Conservation (phyloP, 1,140 invertebrate species). For the Achatina immaculata region DNA sequence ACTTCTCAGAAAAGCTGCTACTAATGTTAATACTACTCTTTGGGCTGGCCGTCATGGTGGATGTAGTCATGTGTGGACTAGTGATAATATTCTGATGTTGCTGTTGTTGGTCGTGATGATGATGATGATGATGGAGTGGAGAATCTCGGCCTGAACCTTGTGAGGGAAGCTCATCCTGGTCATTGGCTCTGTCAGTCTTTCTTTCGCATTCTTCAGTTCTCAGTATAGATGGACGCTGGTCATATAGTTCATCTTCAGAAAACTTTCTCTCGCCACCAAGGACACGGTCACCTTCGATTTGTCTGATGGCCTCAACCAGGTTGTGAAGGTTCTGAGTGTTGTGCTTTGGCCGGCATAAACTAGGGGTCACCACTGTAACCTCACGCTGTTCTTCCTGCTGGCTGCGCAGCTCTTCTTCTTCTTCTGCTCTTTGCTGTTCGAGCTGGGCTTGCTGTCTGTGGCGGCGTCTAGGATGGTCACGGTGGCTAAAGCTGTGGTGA, state of each 20-base stretch:
- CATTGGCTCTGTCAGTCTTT: constrained; percentile 54
- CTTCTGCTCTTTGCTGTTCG: constrained; percentile 9
- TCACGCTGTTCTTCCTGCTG: background rate
- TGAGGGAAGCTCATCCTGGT: constrained; percentile 56
- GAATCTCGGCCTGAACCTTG: constrained; percentile 58
- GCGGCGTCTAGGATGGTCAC: constrained; percentile 33
- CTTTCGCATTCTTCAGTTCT: constrained; percentile 59
- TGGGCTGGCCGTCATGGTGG: background rate
- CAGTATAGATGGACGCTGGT: constrained; percentile 38
- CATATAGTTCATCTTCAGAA: constrained; percentile 13
- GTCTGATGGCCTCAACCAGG: constrained; percentile 96
- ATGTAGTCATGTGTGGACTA: background rate
- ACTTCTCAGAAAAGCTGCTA: constrained; percentile 52
- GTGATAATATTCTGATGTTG: constrained; percentile 21
- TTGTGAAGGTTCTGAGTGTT: constrained; percentile 92
- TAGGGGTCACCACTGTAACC: background rate
- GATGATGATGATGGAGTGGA: constrained; percentile 46
- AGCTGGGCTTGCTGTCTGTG: constrained; percentile 32
- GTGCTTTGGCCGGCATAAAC: constrained; percentile 33
- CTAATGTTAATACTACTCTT: constrained; percentile 31
- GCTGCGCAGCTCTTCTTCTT: background rate
- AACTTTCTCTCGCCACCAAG: constrained; percentile 29
- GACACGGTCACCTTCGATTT: constrained; percentile 87
- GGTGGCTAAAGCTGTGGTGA: constrained; percentile 26
- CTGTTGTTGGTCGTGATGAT: constrained; percentile 36